phyloP scores from a whole-genome alignment of 2,888 invertebrate species.

The Chromoteleia sp. region DNA sequence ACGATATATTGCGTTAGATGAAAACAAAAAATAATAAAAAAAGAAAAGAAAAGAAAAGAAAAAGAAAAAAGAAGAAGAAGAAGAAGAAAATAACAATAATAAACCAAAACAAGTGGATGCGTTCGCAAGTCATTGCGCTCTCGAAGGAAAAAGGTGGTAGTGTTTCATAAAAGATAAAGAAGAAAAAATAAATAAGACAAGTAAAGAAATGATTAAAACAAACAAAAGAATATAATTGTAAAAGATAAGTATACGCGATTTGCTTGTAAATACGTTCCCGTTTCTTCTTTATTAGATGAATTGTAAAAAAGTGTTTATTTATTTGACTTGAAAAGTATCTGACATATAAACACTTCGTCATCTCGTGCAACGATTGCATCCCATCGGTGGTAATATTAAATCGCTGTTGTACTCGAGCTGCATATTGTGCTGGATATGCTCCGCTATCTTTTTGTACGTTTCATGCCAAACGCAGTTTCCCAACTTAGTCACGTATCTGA shows the following conservation, averaged over 20 bases:
- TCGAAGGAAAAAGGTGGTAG: slow-evolving; percentile 77
- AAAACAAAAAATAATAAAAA: slow-evolving; percentile 1
- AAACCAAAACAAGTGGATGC: slow-evolving; percentile 42
- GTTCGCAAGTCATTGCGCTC: slow-evolving; percentile 79
- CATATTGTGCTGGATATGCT: slow-evolving; percentile 89
- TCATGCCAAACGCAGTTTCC: slow-evolving; percentile 88
- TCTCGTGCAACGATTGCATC: slow-evolving; percentile 79
- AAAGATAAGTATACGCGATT: slow-evolving; percentile 82
- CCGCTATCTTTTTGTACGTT: slow-evolving; percentile 88
- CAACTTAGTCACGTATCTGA: slow-evolving; percentile 86
- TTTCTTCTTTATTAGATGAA: slow-evolving; percentile 78
- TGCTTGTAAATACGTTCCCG: slow-evolving; percentile 83
- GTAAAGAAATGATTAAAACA: slow-evolving; percentile 27
- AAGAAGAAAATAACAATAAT: background rate
- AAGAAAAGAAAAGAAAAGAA: no score
- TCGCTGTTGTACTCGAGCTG: slow-evolving; percentile 85
- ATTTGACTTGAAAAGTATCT: slow-evolving; percentile 76
- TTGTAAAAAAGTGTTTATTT: slow-evolving; percentile 81
- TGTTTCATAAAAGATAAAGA: slow-evolving; percentile 76
- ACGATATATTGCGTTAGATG: slow-evolving; percentile 45
- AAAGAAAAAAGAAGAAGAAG: no score
- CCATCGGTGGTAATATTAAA: slow-evolving; percentile 81
- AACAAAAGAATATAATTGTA: slow-evolving; percentile 68
- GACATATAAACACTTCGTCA: slow-evolving; percentile 67
- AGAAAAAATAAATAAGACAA: slow-evolving; percentile 47